Conservation (phyloP, 2,888 invertebrate genomes). For the Drepanosiphum platanoidis region DNA sequence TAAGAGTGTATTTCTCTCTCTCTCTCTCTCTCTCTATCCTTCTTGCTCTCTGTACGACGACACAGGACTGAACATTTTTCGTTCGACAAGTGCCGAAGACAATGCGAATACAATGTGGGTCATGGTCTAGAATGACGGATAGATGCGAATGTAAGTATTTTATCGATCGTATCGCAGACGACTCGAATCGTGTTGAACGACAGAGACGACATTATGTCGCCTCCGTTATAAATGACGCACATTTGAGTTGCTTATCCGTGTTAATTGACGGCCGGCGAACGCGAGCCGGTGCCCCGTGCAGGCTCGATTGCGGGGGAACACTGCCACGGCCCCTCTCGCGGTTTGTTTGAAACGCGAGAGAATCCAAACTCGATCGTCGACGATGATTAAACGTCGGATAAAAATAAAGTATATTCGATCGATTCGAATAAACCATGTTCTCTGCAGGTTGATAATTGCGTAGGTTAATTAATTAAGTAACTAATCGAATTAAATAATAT, state of each 20-base stretch:
- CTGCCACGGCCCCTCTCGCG: neutral
- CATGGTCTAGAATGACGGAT: neutral
- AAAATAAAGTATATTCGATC: too few relatives aligned
- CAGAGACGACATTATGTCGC: neutral
- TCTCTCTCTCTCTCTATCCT: neutral
- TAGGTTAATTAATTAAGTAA: too few relatives aligned
- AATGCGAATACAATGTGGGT: neutral
- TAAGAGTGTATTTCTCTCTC: neutral
- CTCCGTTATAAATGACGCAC: neutral
- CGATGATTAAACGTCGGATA: too few relatives aligned
- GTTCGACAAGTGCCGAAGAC: neutral
- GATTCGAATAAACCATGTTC: too few relatives aligned
- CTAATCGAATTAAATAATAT: too few relatives aligned
- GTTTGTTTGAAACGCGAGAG: too few relatives aligned
- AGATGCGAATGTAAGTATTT: neutral
- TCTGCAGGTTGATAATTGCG: too few relatives aligned
- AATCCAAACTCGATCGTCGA: too few relatives aligned
- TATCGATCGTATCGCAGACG: neutral
- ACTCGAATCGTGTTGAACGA: neutral
- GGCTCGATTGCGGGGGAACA: too few relatives aligned
- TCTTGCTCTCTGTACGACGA: too few relatives aligned
- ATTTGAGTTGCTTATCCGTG: neutral
- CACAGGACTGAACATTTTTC: neutral
- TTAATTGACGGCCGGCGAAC: neutral
- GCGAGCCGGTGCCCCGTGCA: neutral